A percentile compares a stretch with the other conserved stretches of the same genome.
Evolutionary conservation across 2,797 vertebrate genomes (phyloP).

Genomic region (Eulemur rubriventer): DNA sequence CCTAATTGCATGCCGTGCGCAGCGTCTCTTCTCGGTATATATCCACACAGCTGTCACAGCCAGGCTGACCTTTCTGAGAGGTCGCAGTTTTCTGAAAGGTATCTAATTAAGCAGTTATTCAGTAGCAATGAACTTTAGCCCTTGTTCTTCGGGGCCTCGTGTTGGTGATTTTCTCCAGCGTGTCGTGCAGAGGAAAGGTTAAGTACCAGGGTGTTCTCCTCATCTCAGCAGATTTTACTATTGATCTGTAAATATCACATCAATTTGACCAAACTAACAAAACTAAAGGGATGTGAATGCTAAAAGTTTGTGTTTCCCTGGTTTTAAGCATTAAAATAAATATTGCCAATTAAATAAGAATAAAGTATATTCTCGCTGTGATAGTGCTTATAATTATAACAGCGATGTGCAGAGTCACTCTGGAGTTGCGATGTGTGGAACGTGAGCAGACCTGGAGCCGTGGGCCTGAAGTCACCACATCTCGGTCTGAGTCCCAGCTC

Average conservation of each 20-base stretch:
- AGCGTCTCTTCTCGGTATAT: neutral
- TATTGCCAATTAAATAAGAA: neutral
- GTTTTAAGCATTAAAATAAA: neutral
- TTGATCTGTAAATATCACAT: constrained; percentile 39
- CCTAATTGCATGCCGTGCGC: neutral
- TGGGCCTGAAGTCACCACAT: accelerated
- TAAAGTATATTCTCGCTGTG: accelerated
- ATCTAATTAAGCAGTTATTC: constrained; percentile 70
- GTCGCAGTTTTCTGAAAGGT: constrained; percentile 57
- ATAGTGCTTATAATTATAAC: accelerated
- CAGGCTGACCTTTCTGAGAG: constrained; percentile 11
- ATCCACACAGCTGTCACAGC: constrained; percentile 52
- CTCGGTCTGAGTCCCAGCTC: neutral
- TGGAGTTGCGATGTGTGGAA: accelerated
- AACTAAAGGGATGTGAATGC: neutral
- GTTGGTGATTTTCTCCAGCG: constrained; percentile 29
- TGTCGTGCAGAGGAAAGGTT: constrained; percentile 49
- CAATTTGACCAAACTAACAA: neutral
- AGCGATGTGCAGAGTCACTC: accelerated
- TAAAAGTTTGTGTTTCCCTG: neutral
- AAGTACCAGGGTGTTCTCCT: neutral
- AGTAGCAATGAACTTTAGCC: constrained; percentile 59
- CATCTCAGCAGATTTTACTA: neutral
- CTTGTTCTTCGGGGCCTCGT: neutral
- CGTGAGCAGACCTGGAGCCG: accelerated